Percentiles rank a stretch among this genome's conserved stretches.
Conservation (phyloP, 1,140 invertebrate species). For the Diuraphis noxia region DNA sequence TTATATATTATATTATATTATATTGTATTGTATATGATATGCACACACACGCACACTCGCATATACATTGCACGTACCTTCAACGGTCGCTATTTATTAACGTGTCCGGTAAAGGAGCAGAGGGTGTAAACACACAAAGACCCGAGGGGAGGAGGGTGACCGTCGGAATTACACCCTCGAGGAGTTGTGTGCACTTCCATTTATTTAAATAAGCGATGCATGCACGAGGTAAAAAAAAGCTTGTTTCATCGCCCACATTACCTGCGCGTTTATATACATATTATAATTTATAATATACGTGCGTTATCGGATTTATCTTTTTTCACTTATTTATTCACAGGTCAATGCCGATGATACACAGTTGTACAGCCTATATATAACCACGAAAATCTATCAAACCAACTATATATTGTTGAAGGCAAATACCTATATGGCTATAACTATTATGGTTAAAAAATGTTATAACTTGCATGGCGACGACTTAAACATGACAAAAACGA, state of each 20-base stretch:
- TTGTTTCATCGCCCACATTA: neutral
- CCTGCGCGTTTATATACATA: neutral
- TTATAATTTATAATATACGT: neutral
- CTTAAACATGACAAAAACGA: neutral
- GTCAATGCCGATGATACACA: neutral
- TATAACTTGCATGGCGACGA: neutral
- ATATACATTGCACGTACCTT: neutral
- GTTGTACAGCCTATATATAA: neutral
- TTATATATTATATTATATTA: neutral
- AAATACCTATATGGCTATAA: neutral
- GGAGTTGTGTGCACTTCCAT: neutral
- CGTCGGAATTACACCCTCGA: conserved; percentile 29
- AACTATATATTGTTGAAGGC: neutral
- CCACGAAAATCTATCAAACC: neutral
- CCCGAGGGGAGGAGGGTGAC: neutral
- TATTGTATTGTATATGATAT: neutral
- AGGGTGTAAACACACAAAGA: conserved; percentile 17
- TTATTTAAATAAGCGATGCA: conserved; percentile 28
- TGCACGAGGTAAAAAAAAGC: neutral
- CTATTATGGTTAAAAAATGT: neutral
- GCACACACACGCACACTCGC: neutral
- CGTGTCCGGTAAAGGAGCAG: neutral
- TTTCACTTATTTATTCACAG: neutral
- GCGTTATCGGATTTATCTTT: neutral
- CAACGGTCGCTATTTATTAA: conserved; percentile 19